Percentiles rank a stretch among this genome's conserved stretches.
Evolutionary conservation across 2,888 invertebrate species (phyloP).

Genomic region (Heliconius erato): DNA sequence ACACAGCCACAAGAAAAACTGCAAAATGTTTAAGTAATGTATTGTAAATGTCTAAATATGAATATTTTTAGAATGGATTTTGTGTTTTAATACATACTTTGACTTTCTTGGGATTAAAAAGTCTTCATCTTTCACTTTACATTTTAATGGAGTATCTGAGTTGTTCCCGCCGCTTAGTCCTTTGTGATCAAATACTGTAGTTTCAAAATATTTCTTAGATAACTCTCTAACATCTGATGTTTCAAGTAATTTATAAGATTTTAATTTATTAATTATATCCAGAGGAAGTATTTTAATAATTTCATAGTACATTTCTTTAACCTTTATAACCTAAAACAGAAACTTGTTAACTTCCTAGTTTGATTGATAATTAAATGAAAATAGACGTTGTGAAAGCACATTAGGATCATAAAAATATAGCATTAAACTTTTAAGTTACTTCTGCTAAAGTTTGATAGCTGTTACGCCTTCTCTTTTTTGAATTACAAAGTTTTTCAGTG

Average conservation of each 20-base stretch:
- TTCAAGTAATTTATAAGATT: conserved; percentile 65
- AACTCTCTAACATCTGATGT: conserved; percentile 64
- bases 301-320: conserved; percentile 63
- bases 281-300: conserved; percentile 59
- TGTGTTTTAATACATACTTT: conserved; percentile 78
- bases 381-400: background rate
- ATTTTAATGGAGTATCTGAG: conserved; percentile 79
- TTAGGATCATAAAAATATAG: background rate
- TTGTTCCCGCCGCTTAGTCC: conserved; percentile 86
- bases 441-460: conserved; percentile 60
- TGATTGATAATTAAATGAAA: background rate
- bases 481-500: conserved; percentile 28
- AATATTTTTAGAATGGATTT: background rate
- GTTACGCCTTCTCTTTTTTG: conserved; percentile 62
- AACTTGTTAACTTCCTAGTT: background rate
- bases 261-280: conserved; percentile 54
- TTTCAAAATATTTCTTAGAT: conserved; percentile 67
- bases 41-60: too few species aligned
- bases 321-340: conserved; percentile 59
- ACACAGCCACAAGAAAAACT: conserved; percentile 88
- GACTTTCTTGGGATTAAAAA: conserved; percentile 89
- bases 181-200: conserved; percentile 63
- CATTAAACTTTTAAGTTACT: conserved; percentile 56
- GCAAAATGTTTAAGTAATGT: conserved; percentile 59
- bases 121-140: conserved; percentile 73